phyloP scores from a whole-genome alignment of 2,888 invertebrate genomes.

The Drosophila ezoana region DNA sequence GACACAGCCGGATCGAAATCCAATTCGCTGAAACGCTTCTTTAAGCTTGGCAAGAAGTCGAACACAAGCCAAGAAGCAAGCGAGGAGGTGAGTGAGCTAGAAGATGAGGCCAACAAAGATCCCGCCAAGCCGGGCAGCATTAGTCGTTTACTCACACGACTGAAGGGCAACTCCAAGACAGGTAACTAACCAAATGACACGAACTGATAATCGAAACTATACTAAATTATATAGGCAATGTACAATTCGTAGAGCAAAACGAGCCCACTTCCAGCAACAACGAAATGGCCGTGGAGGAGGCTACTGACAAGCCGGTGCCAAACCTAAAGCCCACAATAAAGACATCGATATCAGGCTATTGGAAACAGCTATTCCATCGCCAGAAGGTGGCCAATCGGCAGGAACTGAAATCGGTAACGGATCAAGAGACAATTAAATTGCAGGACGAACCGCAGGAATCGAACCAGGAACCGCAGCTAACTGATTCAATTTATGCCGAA shows the following conservation, averaged over 20 bases:
- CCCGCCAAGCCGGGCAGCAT: conserved; percentile 32
- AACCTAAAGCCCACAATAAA: conserved; percentile 62
- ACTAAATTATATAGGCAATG: background rate
- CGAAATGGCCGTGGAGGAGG: background rate
- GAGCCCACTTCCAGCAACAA: conserved; percentile 7
- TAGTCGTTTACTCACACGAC: conserved; percentile 53
- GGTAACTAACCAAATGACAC: conserved; percentile 16
- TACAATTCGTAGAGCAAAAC: conserved; percentile 13
- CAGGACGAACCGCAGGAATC: conserved; percentile 35
- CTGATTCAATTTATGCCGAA: conserved; percentile 18
- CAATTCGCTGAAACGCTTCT: conserved; percentile 78
- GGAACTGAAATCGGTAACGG: conserved; percentile 1
- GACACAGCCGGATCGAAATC: conserved; percentile 51
- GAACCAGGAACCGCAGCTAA: background rate
- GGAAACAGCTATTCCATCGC: conserved; percentile 77
- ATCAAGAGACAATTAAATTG: conserved; percentile 6
- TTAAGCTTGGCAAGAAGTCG: conserved; percentile 65
- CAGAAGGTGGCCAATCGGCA: conserved; percentile 39
- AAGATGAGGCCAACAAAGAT: conserved; percentile 35
- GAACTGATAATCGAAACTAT: too few species aligned
- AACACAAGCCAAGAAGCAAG: background rate
- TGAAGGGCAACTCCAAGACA: conserved; percentile 37
- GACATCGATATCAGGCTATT: conserved; percentile 75
- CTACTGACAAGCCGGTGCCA: conserved; percentile 22
- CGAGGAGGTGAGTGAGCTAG: conserved; percentile 22